These are phyloP conservation scores for Enteromius viviparus DNA, from an alignment of 2,797 vertebrate genomes.

Conservation along the genomic window DNA sequence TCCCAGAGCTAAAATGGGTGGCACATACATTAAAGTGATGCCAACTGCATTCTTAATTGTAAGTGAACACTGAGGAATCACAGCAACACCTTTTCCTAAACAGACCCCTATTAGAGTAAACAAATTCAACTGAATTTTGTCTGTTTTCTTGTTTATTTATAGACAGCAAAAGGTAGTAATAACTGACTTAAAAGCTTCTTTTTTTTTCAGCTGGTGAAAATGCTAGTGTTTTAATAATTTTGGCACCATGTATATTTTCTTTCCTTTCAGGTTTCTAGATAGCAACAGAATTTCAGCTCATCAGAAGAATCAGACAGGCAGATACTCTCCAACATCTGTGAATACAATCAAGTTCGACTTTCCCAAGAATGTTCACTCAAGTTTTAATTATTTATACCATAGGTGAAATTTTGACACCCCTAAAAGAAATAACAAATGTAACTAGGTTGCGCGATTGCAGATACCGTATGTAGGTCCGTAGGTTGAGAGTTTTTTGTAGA, in stretches of 20 bases:
- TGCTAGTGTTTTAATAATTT: too few species aligned
- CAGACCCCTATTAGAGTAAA: slow-evolving; percentile 2
- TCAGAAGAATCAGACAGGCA: not conserved
- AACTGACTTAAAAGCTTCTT: too few species aligned
- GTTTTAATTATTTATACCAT: not conserved
- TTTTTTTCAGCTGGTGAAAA: too few species aligned
- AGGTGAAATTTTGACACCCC: not conserved
- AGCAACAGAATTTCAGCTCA: not conserved
- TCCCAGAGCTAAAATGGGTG: slow-evolving; percentile 51
- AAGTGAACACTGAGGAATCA: slow-evolving; percentile 51
- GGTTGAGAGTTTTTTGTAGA: not conserved
- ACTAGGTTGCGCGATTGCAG: not conserved
- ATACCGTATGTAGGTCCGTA: slow-evolving; percentile 7
- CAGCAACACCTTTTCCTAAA: slow-evolving; percentile 27
- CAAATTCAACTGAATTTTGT: slow-evolving; percentile 4
- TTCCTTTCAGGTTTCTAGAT: not conserved
- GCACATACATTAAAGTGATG: slow-evolving; percentile 50
- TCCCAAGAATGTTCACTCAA: not conserved
- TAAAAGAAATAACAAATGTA: slow-evolving; percentile 7
- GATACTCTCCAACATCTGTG: not conserved
- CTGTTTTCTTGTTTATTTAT: not conserved
- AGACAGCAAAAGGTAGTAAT: too few species aligned
- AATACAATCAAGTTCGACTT: not conserved
- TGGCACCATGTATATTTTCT: not conserved
- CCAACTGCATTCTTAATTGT: slow-evolving; percentile 55